Percentiles rank a stretch among this genome's conserved stretches.
These are phyloP conservation scores for Mola mola DNA, from an alignment of 2,113 vertebrate species.

Conservation along the genomic window DNA sequence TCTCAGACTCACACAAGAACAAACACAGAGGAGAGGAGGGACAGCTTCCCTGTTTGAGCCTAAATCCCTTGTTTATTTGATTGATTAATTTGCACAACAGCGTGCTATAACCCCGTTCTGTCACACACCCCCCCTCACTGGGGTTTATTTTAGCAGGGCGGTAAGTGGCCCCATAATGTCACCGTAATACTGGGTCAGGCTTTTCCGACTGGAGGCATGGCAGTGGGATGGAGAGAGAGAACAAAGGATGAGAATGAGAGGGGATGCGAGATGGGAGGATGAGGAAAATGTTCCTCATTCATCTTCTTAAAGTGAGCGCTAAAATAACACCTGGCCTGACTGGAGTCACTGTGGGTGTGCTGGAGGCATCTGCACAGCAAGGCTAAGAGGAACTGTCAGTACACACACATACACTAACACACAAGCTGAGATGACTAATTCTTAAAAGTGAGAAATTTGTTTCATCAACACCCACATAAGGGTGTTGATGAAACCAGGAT, in stretches of 20 bases:
- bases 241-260: constrained; percentile 45
- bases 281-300: constrained; percentile 72
- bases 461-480: too few relatives aligned
- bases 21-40: not conserved
- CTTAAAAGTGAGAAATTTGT: constrained; percentile 6
- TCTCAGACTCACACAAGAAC: constrained; percentile 1
- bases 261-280: constrained; percentile 40
- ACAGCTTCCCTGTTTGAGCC: constrained; percentile 59
- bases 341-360: constrained; percentile 70
- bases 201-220: constrained; percentile 72
- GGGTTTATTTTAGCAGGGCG: constrained; percentile 78
- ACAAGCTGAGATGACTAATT: constrained; percentile 5
- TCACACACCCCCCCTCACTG: constrained; percentile 72
- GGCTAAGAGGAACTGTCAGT: constrained; percentile 61
- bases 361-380: constrained; percentile 55
- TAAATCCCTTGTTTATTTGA: constrained; percentile 78
- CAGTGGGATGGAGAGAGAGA: constrained; percentile 36
- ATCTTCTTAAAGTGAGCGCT: constrained; percentile 74
- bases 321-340: constrained; percentile 77
- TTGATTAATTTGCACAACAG: constrained; percentile 72
- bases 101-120: constrained; percentile 76
- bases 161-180: constrained; percentile 81
- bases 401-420: constrained; percentile 13
- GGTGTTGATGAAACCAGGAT: too few relatives aligned
- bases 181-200: constrained; percentile 80